These are phyloP conservation scores for Poeciliopsis retropinna DNA, from an alignment of 2,113 vertebrate species.

Conservation along the genomic window DNA sequence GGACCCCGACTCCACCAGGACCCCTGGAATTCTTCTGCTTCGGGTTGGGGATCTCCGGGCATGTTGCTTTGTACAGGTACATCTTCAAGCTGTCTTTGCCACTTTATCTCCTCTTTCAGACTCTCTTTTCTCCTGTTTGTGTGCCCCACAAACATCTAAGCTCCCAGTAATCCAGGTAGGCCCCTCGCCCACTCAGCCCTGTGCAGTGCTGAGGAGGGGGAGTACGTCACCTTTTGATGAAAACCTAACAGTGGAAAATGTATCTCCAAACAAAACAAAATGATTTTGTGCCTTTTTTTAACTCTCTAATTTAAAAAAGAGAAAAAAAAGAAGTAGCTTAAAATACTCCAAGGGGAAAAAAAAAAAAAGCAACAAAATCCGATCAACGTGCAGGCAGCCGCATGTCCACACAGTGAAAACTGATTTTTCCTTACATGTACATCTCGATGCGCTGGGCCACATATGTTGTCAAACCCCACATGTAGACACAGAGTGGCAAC, in stretches of 20 bases:
- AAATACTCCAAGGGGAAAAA: slow-evolving; percentile 41
- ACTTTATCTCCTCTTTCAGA: slow-evolving; percentile 57
- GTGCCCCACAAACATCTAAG: slow-evolving; percentile 60
- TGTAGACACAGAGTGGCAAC: slow-evolving; percentile 30
- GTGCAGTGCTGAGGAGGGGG: slow-evolving; percentile 35
- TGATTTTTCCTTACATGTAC: slow-evolving; percentile 47
- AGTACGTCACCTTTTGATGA: slow-evolving; percentile 22
- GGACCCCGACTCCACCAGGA: slow-evolving; percentile 42
- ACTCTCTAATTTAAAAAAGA: not conserved
- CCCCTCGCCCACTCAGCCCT: slow-evolving; percentile 52
- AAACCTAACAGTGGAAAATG: slow-evolving; percentile 15
- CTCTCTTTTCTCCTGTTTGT: slow-evolving; percentile 50
- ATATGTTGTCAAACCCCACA: slow-evolving; percentile 57
- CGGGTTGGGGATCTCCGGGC: slow-evolving; percentile 83
- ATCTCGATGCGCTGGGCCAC: slow-evolving; percentile 46
- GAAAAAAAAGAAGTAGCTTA: not conserved
- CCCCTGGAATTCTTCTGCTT: slow-evolving; percentile 77
- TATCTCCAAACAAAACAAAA: slow-evolving; percentile 11
- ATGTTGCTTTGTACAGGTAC: slow-evolving; percentile 89
- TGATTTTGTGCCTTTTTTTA: not conserved
- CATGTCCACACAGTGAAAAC: slow-evolving; percentile 35
- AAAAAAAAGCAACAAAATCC: slow-evolving; percentile 9
- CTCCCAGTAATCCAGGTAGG: slow-evolving; percentile 69
- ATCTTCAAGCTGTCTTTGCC: slow-evolving; percentile 66
- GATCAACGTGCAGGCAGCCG: slow-evolving; percentile 17